Evolutionary conservation across 2,888 invertebrate genomes (phyloP).

Genomic region (Deroplatys truncata): DNA sequence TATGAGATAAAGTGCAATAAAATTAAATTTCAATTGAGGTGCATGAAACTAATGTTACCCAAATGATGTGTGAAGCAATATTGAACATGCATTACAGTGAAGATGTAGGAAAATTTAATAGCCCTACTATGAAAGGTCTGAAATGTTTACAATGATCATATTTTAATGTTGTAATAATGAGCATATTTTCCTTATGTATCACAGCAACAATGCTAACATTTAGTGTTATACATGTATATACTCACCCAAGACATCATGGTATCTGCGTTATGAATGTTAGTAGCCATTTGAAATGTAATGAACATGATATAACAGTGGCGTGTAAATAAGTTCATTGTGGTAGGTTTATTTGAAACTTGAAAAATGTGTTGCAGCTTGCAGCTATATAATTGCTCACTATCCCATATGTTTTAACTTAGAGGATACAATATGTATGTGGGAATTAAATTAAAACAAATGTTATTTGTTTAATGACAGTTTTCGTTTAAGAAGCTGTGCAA

Average conservation of each 20-base stretch:
- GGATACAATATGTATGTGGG: too few species aligned
- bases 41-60: background rate
- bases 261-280: conserved; percentile 6
- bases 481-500: too few species aligned
- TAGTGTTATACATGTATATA: background rate
- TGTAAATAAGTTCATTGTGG: background rate
- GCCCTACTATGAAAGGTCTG: background rate
- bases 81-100: background rate
- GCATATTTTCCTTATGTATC: background rate
- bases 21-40: background rate
- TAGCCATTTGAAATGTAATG: background rate
- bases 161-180: background rate
- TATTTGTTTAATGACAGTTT: background rate
- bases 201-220: background rate
- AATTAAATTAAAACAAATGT: background rate
- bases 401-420: background rate
- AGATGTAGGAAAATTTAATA: background rate
- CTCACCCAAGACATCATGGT: background rate
- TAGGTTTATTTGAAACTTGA: background rate
- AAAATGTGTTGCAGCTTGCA: background rate
- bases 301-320: background rate
- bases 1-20: background rate
- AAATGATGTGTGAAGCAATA: background rate
- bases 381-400: background rate
- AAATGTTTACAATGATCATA: background rate